These are phyloP conservation scores for Papilio glaucus DNA, from an alignment of 1,140 invertebrate genomes.

Conservation along the genomic window DNA sequence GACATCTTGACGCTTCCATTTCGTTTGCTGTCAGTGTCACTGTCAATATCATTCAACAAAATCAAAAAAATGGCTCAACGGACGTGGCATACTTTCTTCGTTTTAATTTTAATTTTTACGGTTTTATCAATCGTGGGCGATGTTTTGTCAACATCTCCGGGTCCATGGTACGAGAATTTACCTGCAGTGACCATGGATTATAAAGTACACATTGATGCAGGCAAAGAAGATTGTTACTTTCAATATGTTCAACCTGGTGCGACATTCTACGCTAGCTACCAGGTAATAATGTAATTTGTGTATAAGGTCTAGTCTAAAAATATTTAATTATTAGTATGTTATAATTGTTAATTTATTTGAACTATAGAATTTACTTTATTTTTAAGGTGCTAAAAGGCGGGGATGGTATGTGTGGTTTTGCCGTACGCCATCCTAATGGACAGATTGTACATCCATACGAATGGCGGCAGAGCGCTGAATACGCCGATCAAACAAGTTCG, in stretches of 20 bases:
- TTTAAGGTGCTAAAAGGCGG: constrained; percentile 92
- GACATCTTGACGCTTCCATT: not conserved
- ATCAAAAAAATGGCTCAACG: constrained; percentile 78
- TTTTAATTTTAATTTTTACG: constrained; percentile 75
- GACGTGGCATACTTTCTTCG: constrained; percentile 78
- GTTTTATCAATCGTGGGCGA: constrained; percentile 77
- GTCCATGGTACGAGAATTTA: constrained; percentile 90
- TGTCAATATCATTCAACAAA: constrained; percentile 28
- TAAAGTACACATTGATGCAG: constrained; percentile 96
- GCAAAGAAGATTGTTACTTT: constrained; percentile 97
- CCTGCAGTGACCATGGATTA: constrained; percentile 97
- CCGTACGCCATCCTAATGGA: constrained; percentile 93
- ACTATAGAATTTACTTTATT: constrained; percentile 41
- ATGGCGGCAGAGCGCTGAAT: constrained; percentile 93
- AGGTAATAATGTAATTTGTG: constrained; percentile 84
- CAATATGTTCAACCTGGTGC: constrained; percentile 95
- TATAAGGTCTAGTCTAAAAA: not conserved
- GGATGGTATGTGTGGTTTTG: constrained; percentile 96
- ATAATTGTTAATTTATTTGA: constrained; percentile 15
- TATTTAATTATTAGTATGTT: constrained; percentile 5
- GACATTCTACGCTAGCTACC: constrained; percentile 97
- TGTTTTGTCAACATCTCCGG: constrained; percentile 64
- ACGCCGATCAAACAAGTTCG: constrained; percentile 90
- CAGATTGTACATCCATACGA: constrained; percentile 94
- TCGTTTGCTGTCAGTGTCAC: constrained; percentile 41